Evolutionary conservation across 1,140 invertebrate species (phyloP), one percentile per base, ranked within the genome.

Genomic region (Onthophagus taurus): DNA sequence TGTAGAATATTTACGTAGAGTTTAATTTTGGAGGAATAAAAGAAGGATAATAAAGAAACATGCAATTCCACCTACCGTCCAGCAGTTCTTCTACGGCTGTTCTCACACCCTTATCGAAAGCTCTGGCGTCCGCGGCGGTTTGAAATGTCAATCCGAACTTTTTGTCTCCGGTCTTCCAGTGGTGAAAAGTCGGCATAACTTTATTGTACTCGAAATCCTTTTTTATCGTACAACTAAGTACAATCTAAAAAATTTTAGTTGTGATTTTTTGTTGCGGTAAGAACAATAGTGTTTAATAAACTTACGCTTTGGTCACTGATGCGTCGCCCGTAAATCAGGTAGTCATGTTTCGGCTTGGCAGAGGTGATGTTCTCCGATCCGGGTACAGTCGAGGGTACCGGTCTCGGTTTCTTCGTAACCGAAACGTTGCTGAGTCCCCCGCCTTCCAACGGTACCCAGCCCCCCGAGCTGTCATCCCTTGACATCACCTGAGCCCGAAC

Each of bases 401-500:
- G 70, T 57, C 63, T 71, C 62, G 63, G 70, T 66, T 80, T 74
- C 63, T 82, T 84, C 52, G 85, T 76, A 51, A 93, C 87, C 55
- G 87, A 89, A 52, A 91, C 87, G 67, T 89, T 87, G 58, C 89
- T 91, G 26, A 96, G 78, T 44, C 92, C 92, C 55, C 91, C 91
- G 52, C 89, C 89, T 49, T 85, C 88, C 65, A 94, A 74, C 53
- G 91, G 90, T 60, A 95, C 81, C 93, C 93, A 97, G 51, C 91
- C 90, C 49, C 90, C 92, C 41, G 86, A 89, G 65, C 86, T 91
- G 67, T 96, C 93, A 80, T 97, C 92, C 55, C 92, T 77, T 61
- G 87, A 93, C 93, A 97, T 97, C 73, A 96, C 92, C 78, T 96
- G 92, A 71, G 92, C 93, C 61, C 89, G 85, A 61, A 97, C 91